phyloP scores from a whole-genome alignment of 2,888 invertebrate species.

The Amiota communis region DNA sequence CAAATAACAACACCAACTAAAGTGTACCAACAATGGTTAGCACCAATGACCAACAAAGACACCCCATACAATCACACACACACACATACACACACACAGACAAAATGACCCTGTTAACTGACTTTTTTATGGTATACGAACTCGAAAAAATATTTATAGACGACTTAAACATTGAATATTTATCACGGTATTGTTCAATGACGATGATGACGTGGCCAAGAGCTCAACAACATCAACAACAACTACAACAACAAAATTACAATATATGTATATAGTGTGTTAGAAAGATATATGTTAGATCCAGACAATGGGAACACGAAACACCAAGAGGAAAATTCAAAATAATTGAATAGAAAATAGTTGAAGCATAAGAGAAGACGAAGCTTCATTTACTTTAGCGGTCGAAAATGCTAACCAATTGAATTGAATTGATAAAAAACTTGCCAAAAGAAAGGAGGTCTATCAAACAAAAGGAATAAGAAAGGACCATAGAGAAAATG shows the following conservation, averaged over 20 bases:
- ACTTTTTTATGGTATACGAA: conserved; percentile 16
- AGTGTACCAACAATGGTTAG: background rate
- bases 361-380: too few relatives aligned
- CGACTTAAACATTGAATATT: conserved; percentile 28
- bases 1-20: background rate
- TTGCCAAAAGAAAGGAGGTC: too few relatives aligned
- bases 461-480: background rate
- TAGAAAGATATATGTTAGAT: background rate
- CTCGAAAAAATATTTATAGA: conserved; percentile 20
- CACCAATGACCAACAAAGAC: conserved; percentile 15
- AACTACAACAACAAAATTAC: background rate
- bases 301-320: too few relatives aligned
- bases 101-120: conserved; percentile 27
- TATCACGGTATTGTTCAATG: conserved; percentile 14
- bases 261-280: conserved; percentile 3
- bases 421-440: too few relatives aligned
- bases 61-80: background rate
- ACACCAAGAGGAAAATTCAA: too few relatives aligned
- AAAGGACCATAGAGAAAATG: background rate
- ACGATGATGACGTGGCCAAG: too few relatives aligned
- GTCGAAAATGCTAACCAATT: too few relatives aligned
- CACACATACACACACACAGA: background rate
- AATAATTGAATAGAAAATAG: too few relatives aligned
- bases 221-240: background rate
- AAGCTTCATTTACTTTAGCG: too few relatives aligned